Percentiles rank a stretch among this genome's conserved stretches.
Conservation (phyloP, 2,888 invertebrate genomes). For the Cerastoderma edule region DNA sequence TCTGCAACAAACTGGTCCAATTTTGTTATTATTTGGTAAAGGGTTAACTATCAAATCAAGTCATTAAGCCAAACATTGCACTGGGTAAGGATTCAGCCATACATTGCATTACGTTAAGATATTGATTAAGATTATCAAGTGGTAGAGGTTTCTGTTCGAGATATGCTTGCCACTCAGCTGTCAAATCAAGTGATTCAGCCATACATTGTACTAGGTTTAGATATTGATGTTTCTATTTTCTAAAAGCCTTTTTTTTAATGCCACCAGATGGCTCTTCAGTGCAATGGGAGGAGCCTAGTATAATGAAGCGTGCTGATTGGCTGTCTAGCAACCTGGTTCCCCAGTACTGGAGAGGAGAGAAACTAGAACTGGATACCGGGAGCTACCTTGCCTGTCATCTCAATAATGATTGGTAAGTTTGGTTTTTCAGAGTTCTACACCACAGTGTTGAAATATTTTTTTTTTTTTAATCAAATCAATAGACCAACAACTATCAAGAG, state of each 20-base stretch:
- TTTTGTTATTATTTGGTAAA: too few species aligned
- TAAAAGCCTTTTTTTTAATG: not conserved
- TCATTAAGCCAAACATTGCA: too few species aligned
- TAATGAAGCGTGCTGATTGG: conserved; percentile 67
- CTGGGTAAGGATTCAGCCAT: too few species aligned
- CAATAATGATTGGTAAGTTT: conserved; percentile 50
- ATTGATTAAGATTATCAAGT: not conserved
- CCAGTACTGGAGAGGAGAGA: conserved; percentile 78
- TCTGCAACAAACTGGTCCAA: too few species aligned
- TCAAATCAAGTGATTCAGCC: not conserved
- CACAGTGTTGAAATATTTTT: too few species aligned
- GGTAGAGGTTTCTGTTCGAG: not conserved
- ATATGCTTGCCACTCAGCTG: not conserved
- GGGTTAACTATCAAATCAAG: too few species aligned
- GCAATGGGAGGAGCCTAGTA: conserved; percentile 46
- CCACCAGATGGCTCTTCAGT: conserved; percentile 50
- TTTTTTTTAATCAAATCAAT: too few species aligned
- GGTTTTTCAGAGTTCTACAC: too few species aligned
- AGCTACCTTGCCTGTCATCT: conserved; percentile 50
- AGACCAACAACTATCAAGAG: too few species aligned
- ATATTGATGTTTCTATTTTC: not conserved
- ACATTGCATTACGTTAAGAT: too few species aligned
- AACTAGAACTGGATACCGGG: conserved; percentile 46
- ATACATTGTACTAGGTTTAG: not conserved
- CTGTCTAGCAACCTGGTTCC: conserved; percentile 72